A percentile compares a stretch with the other conserved stretches of the same genome.
These are phyloP conservation scores for Daktulosphaira vitifoliae DNA, from an alignment of 1,140 invertebrate species.

Conservation along the genomic window DNA sequence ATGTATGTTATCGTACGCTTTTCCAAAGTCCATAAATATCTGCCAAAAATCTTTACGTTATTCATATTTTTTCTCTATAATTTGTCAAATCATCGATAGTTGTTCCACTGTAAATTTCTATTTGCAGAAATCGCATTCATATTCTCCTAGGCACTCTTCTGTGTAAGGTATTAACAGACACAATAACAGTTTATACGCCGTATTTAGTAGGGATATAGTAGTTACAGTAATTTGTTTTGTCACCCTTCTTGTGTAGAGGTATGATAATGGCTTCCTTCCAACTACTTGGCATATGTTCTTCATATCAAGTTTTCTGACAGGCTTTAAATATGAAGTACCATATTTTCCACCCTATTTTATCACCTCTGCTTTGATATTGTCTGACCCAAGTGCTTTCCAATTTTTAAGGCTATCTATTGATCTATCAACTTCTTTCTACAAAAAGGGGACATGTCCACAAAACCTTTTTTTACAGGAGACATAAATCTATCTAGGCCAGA, in stretches of 20 bases:
- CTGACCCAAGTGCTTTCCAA: too few species aligned
- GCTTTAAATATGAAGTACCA: too few species aligned
- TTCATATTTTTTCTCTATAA: conserved; percentile 8
- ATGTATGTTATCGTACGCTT: not conserved
- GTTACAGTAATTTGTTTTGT: not conserved
- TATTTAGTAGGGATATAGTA: too few species aligned
- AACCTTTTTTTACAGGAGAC: too few species aligned
- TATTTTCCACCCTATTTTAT: too few species aligned
- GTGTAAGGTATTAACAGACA: not conserved
- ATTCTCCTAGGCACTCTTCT: not conserved
- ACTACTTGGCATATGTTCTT: too few species aligned
- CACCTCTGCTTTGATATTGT: too few species aligned
- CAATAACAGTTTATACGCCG: not conserved
- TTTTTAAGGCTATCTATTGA: too few species aligned
- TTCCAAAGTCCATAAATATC: not conserved
- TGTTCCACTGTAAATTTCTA: not conserved
- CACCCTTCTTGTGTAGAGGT: not conserved
- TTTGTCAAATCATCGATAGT: not conserved
- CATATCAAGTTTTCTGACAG: too few species aligned
- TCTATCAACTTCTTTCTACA: too few species aligned
- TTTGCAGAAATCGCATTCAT: not conserved
- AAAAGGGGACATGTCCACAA: too few species aligned
- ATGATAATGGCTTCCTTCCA: not conserved
- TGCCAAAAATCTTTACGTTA: not conserved
- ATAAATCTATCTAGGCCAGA: too few species aligned